These are phyloP conservation scores for Drosophila siamana DNA, from an alignment of 2,888 invertebrate genomes.

Conservation along the genomic window DNA sequence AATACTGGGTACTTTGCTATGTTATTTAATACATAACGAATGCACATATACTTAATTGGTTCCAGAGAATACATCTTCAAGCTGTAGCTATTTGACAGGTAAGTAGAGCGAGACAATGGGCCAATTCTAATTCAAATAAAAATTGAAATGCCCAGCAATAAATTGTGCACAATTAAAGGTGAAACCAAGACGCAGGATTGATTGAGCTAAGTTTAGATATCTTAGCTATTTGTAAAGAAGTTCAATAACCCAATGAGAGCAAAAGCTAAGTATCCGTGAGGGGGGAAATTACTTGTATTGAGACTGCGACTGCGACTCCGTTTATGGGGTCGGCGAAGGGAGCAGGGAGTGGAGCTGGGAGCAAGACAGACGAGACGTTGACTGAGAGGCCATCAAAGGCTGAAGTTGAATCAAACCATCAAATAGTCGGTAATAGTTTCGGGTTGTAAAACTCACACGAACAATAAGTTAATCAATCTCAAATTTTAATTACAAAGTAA, in stretches of 20 bases:
- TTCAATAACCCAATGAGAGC: constrained; percentile 64
- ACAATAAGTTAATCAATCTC: constrained; percentile 82
- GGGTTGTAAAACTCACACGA: constrained; percentile 82
- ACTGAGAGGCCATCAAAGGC: constrained; percentile 35
- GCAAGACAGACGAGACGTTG: neutral
- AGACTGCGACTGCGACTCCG: too few species aligned
- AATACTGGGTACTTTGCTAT: neutral
- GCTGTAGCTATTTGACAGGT: too few species aligned
- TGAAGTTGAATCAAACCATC: constrained; percentile 75
- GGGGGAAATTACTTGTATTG: too few species aligned
- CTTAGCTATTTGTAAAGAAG: constrained; percentile 49
- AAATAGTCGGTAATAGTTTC: constrained; percentile 79
- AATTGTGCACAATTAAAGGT: constrained; percentile 75
- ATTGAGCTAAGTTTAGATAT: constrained; percentile 14
- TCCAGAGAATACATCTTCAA: too few species aligned
- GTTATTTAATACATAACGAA: neutral
- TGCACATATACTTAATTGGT: too few species aligned
- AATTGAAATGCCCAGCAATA: constrained; percentile 63
- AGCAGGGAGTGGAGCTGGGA: neutral
- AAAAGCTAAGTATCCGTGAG: constrained; percentile 49
- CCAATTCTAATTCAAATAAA: constrained; percentile 58
- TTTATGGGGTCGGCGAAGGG: neutral
- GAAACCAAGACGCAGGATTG: neutral
- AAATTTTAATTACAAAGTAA: constrained; percentile 81
- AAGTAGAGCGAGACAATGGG: too few species aligned